phyloP scores from a whole-genome alignment of 2,888 invertebrate genomes.

The Rhamphomyia laevipes region DNA sequence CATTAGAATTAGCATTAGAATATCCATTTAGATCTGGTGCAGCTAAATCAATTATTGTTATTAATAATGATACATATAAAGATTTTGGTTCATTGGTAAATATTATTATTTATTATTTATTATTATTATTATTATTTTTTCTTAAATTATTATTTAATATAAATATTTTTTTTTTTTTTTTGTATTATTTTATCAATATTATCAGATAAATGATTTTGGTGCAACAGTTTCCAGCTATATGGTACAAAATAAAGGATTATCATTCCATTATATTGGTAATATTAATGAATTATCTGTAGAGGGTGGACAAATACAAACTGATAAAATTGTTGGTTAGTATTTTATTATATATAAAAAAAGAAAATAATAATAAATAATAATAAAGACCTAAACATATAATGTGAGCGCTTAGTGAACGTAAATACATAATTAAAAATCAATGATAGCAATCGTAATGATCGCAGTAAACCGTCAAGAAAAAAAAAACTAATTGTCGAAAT shows the following conservation, averaged over 20 bases:
- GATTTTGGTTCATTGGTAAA: constrained; percentile 43
- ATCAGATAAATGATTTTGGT: constrained; percentile 26
- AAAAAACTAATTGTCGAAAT: too few species aligned
- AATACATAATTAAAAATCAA: too few species aligned
- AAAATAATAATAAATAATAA: background rate
- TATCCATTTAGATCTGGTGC: constrained; percentile 70
- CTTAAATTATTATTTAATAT: background rate
- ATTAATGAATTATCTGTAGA: constrained; percentile 43
- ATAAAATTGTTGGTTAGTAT: constrained; percentile 34
- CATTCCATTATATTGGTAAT: constrained; percentile 49
- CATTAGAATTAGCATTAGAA: constrained; percentile 48
- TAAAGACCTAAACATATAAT: too few species aligned
- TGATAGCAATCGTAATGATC: too few species aligned
- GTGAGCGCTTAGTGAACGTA: too few species aligned
- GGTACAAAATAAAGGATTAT: constrained; percentile 46
- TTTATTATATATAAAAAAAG: background rate
- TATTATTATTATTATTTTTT: background rate
- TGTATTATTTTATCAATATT: background rate
- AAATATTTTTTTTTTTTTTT: background rate
- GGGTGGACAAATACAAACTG: constrained; percentile 27
- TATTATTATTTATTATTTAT: constrained; percentile 10
- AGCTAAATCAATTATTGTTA: constrained; percentile 56
- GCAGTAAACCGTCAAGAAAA: too few species aligned
- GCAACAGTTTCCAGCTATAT: constrained; percentile 25
- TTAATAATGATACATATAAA: constrained; percentile 51